Conservation (phyloP, 1,140 invertebrate species). For the Ceratitis capitata region DNA sequence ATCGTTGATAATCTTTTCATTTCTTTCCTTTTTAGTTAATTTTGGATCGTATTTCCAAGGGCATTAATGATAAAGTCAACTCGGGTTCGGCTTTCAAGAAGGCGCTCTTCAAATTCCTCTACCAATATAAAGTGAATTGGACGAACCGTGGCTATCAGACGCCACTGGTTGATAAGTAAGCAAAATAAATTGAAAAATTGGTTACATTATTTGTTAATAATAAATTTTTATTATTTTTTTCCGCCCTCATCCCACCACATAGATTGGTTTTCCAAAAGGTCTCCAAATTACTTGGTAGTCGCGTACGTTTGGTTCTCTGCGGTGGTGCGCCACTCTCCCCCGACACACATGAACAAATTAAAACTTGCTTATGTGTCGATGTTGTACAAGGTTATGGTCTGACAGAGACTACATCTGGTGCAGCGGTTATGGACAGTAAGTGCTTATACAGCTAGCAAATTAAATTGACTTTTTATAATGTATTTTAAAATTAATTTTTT, state of each 20-base stretch:
- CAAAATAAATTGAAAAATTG: background rate
- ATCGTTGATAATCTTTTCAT: slow-evolving; percentile 33
- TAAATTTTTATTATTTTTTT: background rate
- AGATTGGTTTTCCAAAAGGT: slow-evolving; percentile 81
- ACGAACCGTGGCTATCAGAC: slow-evolving; percentile 84
- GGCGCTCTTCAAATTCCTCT: slow-evolving; percentile 90
- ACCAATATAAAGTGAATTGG: slow-evolving; percentile 90
- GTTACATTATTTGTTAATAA: background rate
- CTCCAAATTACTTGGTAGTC: slow-evolving; percentile 84
- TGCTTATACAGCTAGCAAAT: slow-evolving; percentile 44
- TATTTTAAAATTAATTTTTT: background rate
- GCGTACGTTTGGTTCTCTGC: slow-evolving; percentile 84
- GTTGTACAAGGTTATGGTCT: slow-evolving; percentile 96
- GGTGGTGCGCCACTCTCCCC: slow-evolving; percentile 96
- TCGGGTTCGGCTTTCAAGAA: slow-evolving; percentile 78
- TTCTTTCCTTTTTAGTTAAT: slow-evolving; percentile 74
- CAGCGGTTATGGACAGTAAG: slow-evolving; percentile 86
- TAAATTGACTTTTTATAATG: background rate
- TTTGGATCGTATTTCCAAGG: slow-evolving; percentile 94
- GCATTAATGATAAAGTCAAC: slow-evolving; percentile 90
- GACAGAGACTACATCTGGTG: slow-evolving; percentile 95
- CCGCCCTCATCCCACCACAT: too few species aligned
- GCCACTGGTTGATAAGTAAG: slow-evolving; percentile 78
- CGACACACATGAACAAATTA: slow-evolving; percentile 94
- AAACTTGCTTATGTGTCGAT: slow-evolving; percentile 89